Percentiles rank a stretch among this genome's conserved stretches.
Conservation (phyloP, 1,140 invertebrate species). For the Reticulitermes speratus region DNA sequence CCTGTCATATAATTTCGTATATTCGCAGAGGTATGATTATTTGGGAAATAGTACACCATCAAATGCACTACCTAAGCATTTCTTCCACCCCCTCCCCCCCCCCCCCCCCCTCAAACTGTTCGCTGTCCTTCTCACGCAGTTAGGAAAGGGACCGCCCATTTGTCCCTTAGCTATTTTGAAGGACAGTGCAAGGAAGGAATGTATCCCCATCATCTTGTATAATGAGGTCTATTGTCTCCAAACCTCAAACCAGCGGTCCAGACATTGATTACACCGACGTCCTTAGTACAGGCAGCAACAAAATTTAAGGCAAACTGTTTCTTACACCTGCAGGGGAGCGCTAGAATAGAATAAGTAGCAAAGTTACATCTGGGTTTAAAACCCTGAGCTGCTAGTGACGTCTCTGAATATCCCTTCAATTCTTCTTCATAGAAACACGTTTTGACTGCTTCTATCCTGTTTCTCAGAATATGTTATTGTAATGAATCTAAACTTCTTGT, state of each 20-base stretch:
- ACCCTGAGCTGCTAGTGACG: too few species aligned
- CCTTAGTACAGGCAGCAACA: neutral
- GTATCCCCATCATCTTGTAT: neutral
- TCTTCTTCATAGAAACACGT: too few species aligned
- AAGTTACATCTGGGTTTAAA: too few species aligned
- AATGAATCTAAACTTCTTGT: too few species aligned
- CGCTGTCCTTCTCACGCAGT: neutral
- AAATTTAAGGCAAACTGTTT: neutral
- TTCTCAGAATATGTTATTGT: too few species aligned
- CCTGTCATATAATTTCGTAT: neutral
- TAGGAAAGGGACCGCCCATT: neutral
- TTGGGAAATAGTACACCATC: neutral
- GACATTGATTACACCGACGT: neutral
- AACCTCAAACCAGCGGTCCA: neutral
- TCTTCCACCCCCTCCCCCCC: too few species aligned
- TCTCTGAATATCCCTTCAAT: too few species aligned
- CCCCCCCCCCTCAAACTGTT: neutral
- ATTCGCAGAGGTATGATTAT: neutral
- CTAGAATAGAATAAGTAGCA: neutral
- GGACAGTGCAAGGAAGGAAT: neutral
- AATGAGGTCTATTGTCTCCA: constrained; percentile 15
- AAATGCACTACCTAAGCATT: neutral
- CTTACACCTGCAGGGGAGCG: neutral
- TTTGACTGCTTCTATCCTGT: too few species aligned
- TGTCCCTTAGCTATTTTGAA: neutral